Base-by-base conservation (phyloP, 1,140 invertebrate species). In the Drosophila parvula region DNA sequence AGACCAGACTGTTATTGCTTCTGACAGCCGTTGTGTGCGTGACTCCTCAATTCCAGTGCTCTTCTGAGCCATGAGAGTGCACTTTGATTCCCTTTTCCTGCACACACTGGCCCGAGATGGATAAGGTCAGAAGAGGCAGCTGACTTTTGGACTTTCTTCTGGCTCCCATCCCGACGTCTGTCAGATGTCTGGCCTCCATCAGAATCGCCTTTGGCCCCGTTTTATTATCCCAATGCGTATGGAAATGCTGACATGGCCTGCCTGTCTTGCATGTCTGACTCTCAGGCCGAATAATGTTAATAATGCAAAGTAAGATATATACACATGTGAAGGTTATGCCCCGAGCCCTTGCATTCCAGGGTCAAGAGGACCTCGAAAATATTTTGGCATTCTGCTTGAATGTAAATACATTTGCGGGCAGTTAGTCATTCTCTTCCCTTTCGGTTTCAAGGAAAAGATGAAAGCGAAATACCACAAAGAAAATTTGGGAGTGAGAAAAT, bases 211-310 rank as follows among this genome's bases (percentile, higher is more conserved):
- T 34, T 48, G 65, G 51, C 43, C 36, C 18, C 12, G 50, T 50
- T 58, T 71, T 71, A 71, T 71, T 71, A 71, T 71, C 69, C 69
- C 68, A 69, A 67, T 69, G 65, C 61, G 61, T 53, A 69, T 65
- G 41, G 50, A 41, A 57, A 70, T 58, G 68, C 68, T 69, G 64
- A 71, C 43, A 70, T 28, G 51, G 28, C 14, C 22, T 41, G 43
- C 67, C 36, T 38, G 65, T 48, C 68, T 67, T 68, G 44, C 68
- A 68, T 67, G 34, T 32, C 51, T 32, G 74, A 16, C 58, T 55
- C 50, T 41, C 28, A 30, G 40, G 30, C 67, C 38, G 44, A 57
- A 70, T 78, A 70, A 78, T 41, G 65, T 50, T 61, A 69, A 62
- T 70, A 77, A 51, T 59, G 56, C 43, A 48, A 57, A 63, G 64